Percentiles rank a stretch among this genome's conserved stretches.
phyloP scores from a whole-genome alignment of 2,888 invertebrate genomes.

The Meta bourneti region DNA sequence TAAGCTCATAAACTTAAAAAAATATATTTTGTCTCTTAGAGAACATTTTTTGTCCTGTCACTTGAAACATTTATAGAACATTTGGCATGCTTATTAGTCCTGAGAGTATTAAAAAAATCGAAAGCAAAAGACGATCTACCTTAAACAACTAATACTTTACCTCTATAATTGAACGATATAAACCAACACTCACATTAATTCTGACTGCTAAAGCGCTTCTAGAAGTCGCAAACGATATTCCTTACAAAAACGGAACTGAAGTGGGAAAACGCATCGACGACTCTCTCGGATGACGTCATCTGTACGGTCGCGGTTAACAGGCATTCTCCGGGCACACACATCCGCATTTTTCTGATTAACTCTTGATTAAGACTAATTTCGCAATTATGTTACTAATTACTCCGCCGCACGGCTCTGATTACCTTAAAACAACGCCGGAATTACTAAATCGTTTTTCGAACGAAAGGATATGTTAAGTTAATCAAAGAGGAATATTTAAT shows the following conservation, averaged over 20 bases:
- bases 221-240: background rate
- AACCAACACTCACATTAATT: no score
- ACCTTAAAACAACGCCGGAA: constrained; percentile 67
- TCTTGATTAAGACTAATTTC: constrained; percentile 71
- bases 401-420: constrained; percentile 45
- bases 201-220: no score
- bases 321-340: constrained; percentile 23
- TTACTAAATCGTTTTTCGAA: constrained; percentile 74
- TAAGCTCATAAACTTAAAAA: no score
- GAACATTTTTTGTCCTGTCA: no score
- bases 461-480: constrained; percentile 60
- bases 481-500: constrained; percentile 75
- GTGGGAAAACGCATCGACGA: constrained; percentile 8
- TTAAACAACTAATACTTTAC: no score
- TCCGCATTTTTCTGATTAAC: constrained; percentile 61
- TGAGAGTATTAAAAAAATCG: no score
- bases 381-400: constrained; percentile 72
- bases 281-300: constrained; percentile 31
- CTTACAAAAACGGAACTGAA: background rate
- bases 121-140: no score
- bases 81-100: no score
- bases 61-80: no score
- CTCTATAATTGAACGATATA: no score
- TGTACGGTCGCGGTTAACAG: constrained; percentile 27
- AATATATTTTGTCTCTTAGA: no score